Base-by-base conservation (phyloP, 2,113 vertebrate species). In the Vanacampus margaritifer region DNA sequence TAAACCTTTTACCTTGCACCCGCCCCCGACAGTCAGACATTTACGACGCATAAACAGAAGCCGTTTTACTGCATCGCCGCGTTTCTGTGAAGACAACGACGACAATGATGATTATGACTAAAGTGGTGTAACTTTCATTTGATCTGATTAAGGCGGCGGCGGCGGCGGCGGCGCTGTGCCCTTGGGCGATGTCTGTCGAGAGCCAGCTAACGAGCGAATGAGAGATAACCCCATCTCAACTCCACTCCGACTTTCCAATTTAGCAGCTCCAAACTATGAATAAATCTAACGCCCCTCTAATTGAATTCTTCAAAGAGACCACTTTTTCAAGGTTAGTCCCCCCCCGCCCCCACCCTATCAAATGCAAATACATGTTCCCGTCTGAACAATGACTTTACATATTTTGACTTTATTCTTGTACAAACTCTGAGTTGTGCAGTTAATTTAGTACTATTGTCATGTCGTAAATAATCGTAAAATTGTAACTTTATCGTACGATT, bases 91-190 rank as follows among this genome's bases (percentile, higher is more conserved):
- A 63, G 71, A 51, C n/a, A n/a, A n/a, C 63, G 51, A 50, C 51
- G 12, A 24, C 23, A 13, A 26, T n/a, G 78, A 84, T 85, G 19
- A 23, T 75, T 75, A 79, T 83, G 74, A 23, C 75, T 46, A 56
- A 78, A 79, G 70, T 59, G 84, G 79, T 67, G 62, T 60, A 82
- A 86, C 78, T 82, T 69, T 56, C 35, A 84, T 69, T 82, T 76
- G 71, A 87, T 88, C 81, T 83, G 88, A 87, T 85, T 84, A 78
- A 64, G 68, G 73, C 74, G 28, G 73, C 74, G 75, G 82, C 74
- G 68, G 73, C 74, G 28, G 73, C 74, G 75, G 82, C 74, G 56
- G 77, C 48, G 17, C 69, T 79, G 83, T 81, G 82, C 79, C 89
- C 87, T 87, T 89, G 85, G 84, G 80, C 66, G 3, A 72, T 60